Evolutionary conservation across 2,113 vertebrate genomes (phyloP).

Genomic region (Rhinolophus sinicus): DNA sequence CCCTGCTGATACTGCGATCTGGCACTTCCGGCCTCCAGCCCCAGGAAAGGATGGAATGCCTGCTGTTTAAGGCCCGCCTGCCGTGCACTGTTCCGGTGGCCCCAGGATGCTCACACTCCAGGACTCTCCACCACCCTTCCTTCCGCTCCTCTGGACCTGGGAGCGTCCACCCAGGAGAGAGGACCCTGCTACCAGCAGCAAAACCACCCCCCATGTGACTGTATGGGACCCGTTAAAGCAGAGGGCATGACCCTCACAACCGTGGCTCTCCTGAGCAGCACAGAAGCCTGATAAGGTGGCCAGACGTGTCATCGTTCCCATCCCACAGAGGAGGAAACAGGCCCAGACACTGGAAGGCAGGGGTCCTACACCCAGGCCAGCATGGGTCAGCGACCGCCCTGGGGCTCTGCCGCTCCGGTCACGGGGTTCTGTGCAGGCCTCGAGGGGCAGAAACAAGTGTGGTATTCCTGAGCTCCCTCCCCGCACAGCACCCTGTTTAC

Average conservation of each 20-base stretch:
- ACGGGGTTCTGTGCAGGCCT: background rate
- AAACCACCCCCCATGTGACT: background rate
- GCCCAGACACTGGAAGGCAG: background rate
- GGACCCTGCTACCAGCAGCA: too few species aligned
- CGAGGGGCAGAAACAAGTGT: background rate
- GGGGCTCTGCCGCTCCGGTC: background rate
- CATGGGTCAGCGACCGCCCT: background rate
- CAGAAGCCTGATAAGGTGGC: fast-evolving
- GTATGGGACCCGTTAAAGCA: fast-evolving
- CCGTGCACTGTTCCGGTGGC: fast-evolving
- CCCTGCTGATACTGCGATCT: background rate
- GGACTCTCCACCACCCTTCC: background rate
- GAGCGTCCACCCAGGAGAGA: background rate
- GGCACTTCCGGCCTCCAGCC: background rate
- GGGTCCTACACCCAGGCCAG: fast-evolving
- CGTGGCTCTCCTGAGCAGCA: background rate
- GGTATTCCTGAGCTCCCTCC: too few species aligned
- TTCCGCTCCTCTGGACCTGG: background rate
- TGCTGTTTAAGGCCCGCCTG: too few species aligned
- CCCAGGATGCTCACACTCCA: background rate
- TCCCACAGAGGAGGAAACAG: too few species aligned
- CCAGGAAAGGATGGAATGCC: fast-evolving
- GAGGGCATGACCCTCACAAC: background rate
- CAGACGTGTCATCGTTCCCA: background rate
- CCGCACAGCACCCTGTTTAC: background rate